Evolutionary conservation across 2,797 vertebrate species (phyloP), one percentile per base, ranked within the genome.

Genomic region (Enteromius thamalakanensis): DNA sequence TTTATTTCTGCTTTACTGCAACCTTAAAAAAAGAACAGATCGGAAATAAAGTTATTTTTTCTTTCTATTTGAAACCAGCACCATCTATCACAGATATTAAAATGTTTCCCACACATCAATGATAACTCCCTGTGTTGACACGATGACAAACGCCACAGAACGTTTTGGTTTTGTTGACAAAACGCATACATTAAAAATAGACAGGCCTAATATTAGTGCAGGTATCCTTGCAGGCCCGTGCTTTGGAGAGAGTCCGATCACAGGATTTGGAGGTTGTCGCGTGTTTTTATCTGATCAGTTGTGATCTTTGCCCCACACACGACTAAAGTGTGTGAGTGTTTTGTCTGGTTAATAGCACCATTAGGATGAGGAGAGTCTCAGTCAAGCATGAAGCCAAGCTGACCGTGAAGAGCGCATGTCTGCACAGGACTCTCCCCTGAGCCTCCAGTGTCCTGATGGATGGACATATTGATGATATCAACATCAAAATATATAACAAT

Each of bases 321-420:
- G 55, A 68, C 69, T 82, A 58, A 53, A 78, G 34, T 81, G 79
- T 85, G 76, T 53, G 71, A 84, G 77, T 76, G 76, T 83, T 72
- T 76, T 87, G 76, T 65, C 79, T 82, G 80, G 84, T 65, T 90
- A 86, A 90, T 90, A 87, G 85, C 19, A 53, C 85, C 87, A 88
- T 91, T 88, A 86, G 84, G 11, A 82, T n/a, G 68, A 32, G 49
- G 74, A 68, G 67, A 80, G 81, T 37, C 45, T 14, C 82, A 80
- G 21, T 89, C 88, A 89, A 83, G 83, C 85, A 83, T 89, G 90
- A 87, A 79, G 83, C 67, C 75, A 78, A 83, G 79, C 69, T 84
- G 86, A 85, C 81, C 86, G 81, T 85, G 81, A 81, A 85, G 83
- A 65, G 65, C 77, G 53, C 85, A 74, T 71, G 53, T 76, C 53